phyloP scores from a whole-genome alignment of 1,140 invertebrate species.

The Eupristina koningsbergeri region DNA sequence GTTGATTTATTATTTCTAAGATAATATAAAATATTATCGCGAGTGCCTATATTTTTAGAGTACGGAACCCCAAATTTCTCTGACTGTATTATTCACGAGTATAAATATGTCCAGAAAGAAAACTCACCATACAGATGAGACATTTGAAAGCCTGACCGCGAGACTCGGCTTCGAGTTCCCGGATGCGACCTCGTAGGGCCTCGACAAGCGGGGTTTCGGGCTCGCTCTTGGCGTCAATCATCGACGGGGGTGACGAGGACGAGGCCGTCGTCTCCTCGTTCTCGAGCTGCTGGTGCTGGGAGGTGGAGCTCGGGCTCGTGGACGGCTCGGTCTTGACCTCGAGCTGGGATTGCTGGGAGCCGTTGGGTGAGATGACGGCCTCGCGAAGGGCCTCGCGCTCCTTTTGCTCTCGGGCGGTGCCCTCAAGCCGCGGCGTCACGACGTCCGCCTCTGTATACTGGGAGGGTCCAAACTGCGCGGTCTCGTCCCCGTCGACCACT shows the following conservation, averaged over 20 bases:
- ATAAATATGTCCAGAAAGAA: neutral
- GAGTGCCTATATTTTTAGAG: too few relatives aligned
- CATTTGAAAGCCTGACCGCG: conserved; percentile 81
- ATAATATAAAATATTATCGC: too few relatives aligned
- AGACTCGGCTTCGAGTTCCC: conserved; percentile 78
- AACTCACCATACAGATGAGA: conserved; percentile 88
- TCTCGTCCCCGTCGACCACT: conserved; percentile 84
- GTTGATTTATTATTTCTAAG: too few relatives aligned
- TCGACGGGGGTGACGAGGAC: conserved; percentile 63
- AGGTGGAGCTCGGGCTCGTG: conserved; percentile 58
- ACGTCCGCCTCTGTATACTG: conserved; percentile 88
- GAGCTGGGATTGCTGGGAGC: conserved; percentile 61
- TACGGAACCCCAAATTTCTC: too few relatives aligned
- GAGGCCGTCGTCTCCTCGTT: conserved; percentile 71
- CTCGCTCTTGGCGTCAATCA: conserved; percentile 63
- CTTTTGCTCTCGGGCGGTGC: conserved; percentile 74
- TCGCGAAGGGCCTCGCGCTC: conserved; percentile 77
- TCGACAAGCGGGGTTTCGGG: conserved; percentile 80
- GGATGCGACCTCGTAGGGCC: conserved; percentile 80
- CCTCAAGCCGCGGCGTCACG: conserved; percentile 75
- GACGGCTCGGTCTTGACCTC: conserved; percentile 71
- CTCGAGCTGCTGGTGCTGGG: conserved; percentile 53
- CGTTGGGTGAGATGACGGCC: conserved; percentile 74
- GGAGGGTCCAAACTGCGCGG: conserved; percentile 84
- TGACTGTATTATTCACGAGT: too few relatives aligned